A percentile compares a stretch with the other conserved stretches of the same genome.
These are phyloP conservation scores for Seira sanloemensis DNA, from an alignment of 2,888 invertebrate genomes.

Conservation along the genomic window DNA sequence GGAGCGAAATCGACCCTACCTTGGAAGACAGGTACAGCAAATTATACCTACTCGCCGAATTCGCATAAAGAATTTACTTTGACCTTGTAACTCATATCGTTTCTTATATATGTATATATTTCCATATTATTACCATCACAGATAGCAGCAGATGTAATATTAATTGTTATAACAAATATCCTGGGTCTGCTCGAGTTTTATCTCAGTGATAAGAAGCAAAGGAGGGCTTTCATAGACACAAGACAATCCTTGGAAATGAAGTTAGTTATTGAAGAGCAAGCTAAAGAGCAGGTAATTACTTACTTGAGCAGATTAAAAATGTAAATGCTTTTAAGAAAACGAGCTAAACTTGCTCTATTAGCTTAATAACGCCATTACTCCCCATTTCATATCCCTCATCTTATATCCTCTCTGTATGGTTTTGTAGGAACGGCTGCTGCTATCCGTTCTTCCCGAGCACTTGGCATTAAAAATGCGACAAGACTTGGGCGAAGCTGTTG, in stretches of 20 bases:
- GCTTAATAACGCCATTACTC: too few relatives aligned
- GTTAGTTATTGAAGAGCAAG: conserved; percentile 94
- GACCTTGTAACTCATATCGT: background rate
- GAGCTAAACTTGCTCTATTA: too few relatives aligned
- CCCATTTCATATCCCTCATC: too few relatives aligned
- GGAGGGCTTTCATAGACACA: conserved; percentile 87
- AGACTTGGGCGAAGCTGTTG: conserved; percentile 81
- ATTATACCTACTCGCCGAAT: background rate
- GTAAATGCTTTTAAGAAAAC: too few relatives aligned
- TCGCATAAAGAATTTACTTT: background rate
- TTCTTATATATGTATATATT: background rate
- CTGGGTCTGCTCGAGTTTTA: conserved; percentile 86
- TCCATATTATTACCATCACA: too few relatives aligned
- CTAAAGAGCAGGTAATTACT: conserved; percentile 87
- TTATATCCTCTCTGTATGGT: background rate
- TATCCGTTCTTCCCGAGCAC: conserved; percentile 96
- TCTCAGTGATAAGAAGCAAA: conserved; percentile 89
- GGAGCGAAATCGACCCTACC: conserved; percentile 55
- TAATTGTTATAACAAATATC: conserved; percentile 84
- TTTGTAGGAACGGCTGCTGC: conserved; percentile 88
- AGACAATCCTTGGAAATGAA: conserved; percentile 93
- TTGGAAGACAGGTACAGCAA: conserved; percentile 68
- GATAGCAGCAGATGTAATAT: conserved; percentile 84
- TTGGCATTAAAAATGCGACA: conserved; percentile 97
- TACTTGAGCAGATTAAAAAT: background rate